These are phyloP conservation scores for Limanda limanda DNA, from an alignment of 2,113 vertebrate species.

Conservation along the genomic window DNA sequence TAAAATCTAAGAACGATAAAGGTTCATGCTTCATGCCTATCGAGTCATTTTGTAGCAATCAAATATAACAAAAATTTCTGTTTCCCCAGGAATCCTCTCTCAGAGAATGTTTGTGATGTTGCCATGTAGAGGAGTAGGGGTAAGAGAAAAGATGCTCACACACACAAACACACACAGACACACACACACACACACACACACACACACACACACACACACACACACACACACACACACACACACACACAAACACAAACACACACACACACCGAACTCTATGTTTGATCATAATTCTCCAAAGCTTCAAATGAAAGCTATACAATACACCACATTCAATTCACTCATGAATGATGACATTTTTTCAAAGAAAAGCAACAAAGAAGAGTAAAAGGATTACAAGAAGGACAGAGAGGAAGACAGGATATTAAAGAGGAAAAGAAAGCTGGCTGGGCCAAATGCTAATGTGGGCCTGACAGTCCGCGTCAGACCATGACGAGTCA, in stretches of 20 bases:
- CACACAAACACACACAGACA: background rate
- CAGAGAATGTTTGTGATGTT: conserved; percentile 96
- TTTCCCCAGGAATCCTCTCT: conserved; percentile 77
- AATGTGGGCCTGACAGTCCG: conserved; percentile 57
- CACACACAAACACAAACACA: background rate
- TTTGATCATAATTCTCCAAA: no score
- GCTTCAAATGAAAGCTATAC: conserved; percentile 21
- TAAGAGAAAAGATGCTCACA: conserved; percentile 53
- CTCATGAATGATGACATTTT: conserved; percentile 37
- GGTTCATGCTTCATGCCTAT: background rate
- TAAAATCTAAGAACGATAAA: background rate
- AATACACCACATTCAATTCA: conserved; percentile 1
- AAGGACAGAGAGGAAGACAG: conserved; percentile 37
- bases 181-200: background rate
- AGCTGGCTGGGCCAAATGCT: conserved; percentile 8
- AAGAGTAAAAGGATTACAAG: conserved; percentile 19
- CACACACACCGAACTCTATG: background rate
- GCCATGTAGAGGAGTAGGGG: conserved; percentile 93
- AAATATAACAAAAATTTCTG: conserved; percentile 8
- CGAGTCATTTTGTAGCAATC: background rate
- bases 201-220: background rate
- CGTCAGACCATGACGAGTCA: conserved; percentile 68
- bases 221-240: background rate
- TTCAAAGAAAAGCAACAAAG: conserved; percentile 57
- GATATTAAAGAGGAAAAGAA: conserved; percentile 69